These are phyloP conservation scores for Gnathonemus longibarbis DNA, from an alignment of 2,113 vertebrate species.

Conservation along the genomic window DNA sequence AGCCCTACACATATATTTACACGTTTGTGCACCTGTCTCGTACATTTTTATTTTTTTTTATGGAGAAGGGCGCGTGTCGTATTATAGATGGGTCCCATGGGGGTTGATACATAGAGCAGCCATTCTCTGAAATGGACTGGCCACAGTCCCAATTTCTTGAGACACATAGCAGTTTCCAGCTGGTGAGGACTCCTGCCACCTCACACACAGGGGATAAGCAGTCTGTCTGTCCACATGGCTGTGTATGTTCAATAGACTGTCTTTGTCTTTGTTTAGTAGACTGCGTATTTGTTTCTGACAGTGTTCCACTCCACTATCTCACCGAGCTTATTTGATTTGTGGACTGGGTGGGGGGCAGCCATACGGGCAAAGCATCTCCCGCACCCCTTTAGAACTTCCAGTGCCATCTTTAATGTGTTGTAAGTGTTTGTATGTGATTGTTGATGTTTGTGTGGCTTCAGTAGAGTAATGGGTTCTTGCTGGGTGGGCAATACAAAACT, in stretches of 20 bases:
- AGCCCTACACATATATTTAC: background rate
- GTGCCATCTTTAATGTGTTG: background rate
- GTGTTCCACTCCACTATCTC: background rate
- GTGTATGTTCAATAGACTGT: constrained; percentile 7
- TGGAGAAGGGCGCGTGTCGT: background rate
- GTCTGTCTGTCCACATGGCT: constrained; percentile 9
- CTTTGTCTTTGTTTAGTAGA: constrained; percentile 6
- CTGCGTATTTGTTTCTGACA: constrained; percentile 18
- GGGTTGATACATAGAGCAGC: background rate
- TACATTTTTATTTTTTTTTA: background rate
- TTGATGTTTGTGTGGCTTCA: constrained; percentile 55
- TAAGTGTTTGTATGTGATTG: constrained; percentile 32
- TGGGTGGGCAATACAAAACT: constrained; percentile 44
- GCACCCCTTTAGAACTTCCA: background rate
- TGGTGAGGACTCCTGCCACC: background rate
- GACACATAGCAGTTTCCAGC: background rate
- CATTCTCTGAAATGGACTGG: background rate
- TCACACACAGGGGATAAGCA: background rate
- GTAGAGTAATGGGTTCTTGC: constrained; percentile 57
- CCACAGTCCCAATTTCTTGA: background rate
- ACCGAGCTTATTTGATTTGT: background rate
- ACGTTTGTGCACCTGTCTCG: background rate
- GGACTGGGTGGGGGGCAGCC: background rate
- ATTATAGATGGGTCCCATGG: background rate
- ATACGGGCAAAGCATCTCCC: background rate